Conservation (phyloP, 2,113 vertebrate genomes). For the Onychostoma macrolepis region DNA sequence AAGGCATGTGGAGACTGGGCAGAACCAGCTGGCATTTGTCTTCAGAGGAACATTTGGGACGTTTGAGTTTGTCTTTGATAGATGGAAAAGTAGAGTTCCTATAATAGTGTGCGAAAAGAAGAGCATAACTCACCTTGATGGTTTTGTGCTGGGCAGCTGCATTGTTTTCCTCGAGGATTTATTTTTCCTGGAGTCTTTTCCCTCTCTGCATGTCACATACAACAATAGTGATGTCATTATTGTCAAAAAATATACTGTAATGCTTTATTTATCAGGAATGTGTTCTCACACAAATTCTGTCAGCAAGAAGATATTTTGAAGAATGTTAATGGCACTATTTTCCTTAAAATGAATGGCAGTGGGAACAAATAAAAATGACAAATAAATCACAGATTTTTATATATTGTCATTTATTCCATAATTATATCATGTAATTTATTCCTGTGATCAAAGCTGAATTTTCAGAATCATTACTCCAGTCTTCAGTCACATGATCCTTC, state of each 20-base stretch:
- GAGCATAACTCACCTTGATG: constrained; percentile 51
- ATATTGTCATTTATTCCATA: neutral
- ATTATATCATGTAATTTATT: neutral
- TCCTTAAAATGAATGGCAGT: neutral
- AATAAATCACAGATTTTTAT: neutral
- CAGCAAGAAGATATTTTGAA: neutral
- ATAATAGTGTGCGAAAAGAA: constrained; percentile 18
- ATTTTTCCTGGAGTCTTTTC: constrained; percentile 4
- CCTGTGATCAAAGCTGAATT: neutral
- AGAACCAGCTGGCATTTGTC: constrained; percentile 15
- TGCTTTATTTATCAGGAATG: neutral
- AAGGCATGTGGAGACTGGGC: constrained; percentile 1
- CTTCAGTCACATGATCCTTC: neutral
- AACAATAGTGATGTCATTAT: neutral
- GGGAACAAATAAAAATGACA: neutral
- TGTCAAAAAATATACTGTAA: neutral
- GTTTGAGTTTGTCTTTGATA: constrained; percentile 36
- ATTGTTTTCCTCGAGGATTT: constrained; percentile 47
- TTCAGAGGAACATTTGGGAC: constrained; percentile 36
- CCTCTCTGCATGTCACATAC: neutral
- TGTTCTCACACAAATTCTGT: neutral
- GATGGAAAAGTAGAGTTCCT: constrained; percentile 29
- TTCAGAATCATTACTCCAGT: neutral
- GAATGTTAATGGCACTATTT: neutral
- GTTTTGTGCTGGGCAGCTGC: constrained; percentile 43